A percentile compares a stretch with the other conserved stretches of the same genome.
phyloP scores from a whole-genome alignment of 1,140 invertebrate genomes.

The Tetranychus urticae region DNA sequence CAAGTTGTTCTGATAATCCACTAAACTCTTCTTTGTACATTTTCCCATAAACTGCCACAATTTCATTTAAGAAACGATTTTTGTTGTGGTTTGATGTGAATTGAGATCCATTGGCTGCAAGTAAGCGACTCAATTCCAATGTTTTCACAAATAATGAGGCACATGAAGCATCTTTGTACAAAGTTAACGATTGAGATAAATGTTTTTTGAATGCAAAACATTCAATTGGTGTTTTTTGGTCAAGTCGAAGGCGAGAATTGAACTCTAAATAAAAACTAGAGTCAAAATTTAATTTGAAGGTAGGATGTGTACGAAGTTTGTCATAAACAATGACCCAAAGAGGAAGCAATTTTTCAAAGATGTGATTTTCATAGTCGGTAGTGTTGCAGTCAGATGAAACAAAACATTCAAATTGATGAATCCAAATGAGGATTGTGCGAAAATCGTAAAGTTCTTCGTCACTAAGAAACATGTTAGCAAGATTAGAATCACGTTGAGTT shows the following conservation, averaged over 20 bases:
- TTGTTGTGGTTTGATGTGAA: too few relatives aligned
- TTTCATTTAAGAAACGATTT: too few relatives aligned
- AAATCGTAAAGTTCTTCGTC: not conserved
- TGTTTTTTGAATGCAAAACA: not conserved
- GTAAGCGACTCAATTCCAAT: not conserved
- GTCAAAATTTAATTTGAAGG: not conserved
- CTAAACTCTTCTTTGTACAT: too few relatives aligned
- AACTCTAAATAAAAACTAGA: not conserved
- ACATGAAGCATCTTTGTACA: not conserved
- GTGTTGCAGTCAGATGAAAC: not conserved
- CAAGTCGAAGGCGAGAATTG: not conserved
- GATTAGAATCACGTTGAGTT: too few relatives aligned
- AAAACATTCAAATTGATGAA: not conserved
- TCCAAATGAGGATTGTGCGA: not conserved
- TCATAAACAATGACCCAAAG: not conserved
- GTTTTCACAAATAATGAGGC: not conserved
- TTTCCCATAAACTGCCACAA: too few relatives aligned
- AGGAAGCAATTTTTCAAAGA: not conserved
- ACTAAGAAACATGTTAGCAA: not conserved
- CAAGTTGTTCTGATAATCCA: too few relatives aligned
- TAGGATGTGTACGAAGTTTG: not conserved
- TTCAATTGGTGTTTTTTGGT: not conserved
- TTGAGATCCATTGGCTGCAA: too few relatives aligned
- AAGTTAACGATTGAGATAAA: not conserved
- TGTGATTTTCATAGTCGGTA: not conserved